phyloP scores from a whole-genome alignment of 2,113 vertebrate species.

The Andinoacara biseriatus region DNA sequence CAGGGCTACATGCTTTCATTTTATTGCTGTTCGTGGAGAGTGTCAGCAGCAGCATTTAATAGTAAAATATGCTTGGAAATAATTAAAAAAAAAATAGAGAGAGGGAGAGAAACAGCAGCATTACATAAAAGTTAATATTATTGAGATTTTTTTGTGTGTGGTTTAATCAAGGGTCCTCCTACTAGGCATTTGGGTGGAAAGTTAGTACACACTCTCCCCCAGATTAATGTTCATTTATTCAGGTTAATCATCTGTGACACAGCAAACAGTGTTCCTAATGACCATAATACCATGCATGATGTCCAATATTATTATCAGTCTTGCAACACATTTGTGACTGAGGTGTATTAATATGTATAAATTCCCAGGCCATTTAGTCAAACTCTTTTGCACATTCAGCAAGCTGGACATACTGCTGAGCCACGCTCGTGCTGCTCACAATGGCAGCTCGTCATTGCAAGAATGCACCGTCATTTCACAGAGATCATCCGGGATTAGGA shows the following conservation, averaged over 20 bases:
- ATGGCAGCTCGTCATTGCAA: constrained; percentile 6
- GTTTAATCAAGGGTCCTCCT: background rate
- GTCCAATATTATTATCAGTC: background rate
- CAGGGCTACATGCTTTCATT: constrained; percentile 2
- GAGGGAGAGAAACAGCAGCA: background rate
- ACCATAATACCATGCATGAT: background rate
- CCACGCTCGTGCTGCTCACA: background rate
- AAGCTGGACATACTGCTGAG: constrained; percentile 6
- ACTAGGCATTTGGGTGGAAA: background rate
- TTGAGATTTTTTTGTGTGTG: no score
- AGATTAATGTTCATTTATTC: constrained; percentile 15
- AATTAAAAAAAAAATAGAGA: background rate
- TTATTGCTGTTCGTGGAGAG: constrained; percentile 31
- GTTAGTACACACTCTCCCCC: background rate
- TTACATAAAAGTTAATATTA: background rate
- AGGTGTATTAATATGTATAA: background rate
- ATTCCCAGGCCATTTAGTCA: background rate
- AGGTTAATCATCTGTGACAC: constrained; percentile 4
- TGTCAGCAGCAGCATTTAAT: background rate
- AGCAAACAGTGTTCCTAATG: background rate
- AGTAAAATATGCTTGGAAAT: background rate
- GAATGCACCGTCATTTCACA: constrained; percentile 40
- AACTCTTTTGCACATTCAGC: constrained; percentile 1
- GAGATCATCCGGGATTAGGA: constrained; percentile 67
- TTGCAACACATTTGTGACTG: rapidly evolving